Evolutionary conservation across 2,888 invertebrate species (phyloP), one percentile per base, ranked within the genome.

Genomic region (Eumacrocentrus americanus): DNA sequence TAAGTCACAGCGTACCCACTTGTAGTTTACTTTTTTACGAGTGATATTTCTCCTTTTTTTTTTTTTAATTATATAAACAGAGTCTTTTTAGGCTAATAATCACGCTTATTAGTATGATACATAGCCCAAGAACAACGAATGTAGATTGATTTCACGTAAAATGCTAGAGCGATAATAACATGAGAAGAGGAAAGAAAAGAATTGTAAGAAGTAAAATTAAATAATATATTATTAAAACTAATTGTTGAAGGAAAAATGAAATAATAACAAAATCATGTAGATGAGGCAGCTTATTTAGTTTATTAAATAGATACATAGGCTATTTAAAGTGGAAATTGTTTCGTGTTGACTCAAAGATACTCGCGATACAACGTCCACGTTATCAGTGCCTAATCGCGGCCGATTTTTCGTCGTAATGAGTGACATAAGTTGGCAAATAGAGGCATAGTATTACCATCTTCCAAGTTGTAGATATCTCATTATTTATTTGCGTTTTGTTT

Each of bases 1-100:
- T 81, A 81, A 81, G 80, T 81, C 78, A 72, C 74, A 72, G 74
- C 74, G 73, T 70, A 77, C 74, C 78, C 73, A 76, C 76, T 78
- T 79, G 77, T 70, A 60, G 51, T 20, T 14, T 42, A 18, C 56
- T 56, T 60, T 56, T 46, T 62, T 56, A 58, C 47, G 57, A 58
- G 58, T 55, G 56, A 64, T 60, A n/a, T n/a, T n/a, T n/a, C n/a
- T n/a, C n/a, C n/a, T n/a, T n/a, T n/a, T n/a, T n/a, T n/a, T n/a
- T 64, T 37, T 48, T 62, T 51, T 51, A 35, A 16, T 56, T 22
- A 44, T 14, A 46, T 35, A 42, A 29, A 6, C 29, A 29, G 9
- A 29, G 9, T 29, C 9, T 29, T 29, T 29, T 29, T 29, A 29
- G 29, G 5, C 29, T 29, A 29, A 14, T 38, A 14, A 2, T 38